Evolutionary conservation across 2,113 vertebrate species (phyloP).

Genomic region (Addax nasomaculatus): DNA sequence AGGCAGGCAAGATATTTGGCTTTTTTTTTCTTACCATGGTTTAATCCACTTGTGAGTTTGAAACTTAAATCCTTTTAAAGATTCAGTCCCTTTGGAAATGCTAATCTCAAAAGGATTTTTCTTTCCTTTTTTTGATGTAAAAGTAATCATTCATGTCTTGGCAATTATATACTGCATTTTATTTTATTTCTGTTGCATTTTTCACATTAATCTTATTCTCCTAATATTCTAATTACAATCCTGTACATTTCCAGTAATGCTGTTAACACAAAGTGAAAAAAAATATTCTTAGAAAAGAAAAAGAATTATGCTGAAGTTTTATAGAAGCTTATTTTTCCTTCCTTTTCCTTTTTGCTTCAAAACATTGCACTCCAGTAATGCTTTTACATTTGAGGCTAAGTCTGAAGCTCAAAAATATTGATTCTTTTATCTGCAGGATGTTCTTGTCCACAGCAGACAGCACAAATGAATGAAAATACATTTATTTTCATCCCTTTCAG

Average conservation of each 20-base stretch:
- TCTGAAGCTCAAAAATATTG: conserved; percentile 41
- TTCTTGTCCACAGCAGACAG: conserved; percentile 34
- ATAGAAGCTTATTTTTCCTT: background rate
- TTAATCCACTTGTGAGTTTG: conserved; percentile 57
- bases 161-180: background rate
- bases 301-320: conserved; percentile 24
- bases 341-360: conserved; percentile 33
- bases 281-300: background rate
- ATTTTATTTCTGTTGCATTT: conserved; percentile 8
- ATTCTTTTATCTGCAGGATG: conserved; percentile 56
- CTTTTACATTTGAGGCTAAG: conserved; percentile 60
- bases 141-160: background rate
- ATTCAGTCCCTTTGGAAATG: conserved; percentile 58
- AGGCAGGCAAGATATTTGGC: conserved; percentile 23
- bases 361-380: conserved; percentile 21
- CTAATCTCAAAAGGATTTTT: background rate
- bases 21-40: background rate
- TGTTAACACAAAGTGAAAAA: background rate
- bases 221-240: background rate
- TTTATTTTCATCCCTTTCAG: conserved; percentile 16
- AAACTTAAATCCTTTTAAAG: conserved; percentile 70
- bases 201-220: background rate
- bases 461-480: conserved; percentile 66
- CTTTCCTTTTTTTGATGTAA: background rate
- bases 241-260: background rate